Conservation (phyloP, 2,888 invertebrate genomes). For the Eucriotettix oculatus region DNA sequence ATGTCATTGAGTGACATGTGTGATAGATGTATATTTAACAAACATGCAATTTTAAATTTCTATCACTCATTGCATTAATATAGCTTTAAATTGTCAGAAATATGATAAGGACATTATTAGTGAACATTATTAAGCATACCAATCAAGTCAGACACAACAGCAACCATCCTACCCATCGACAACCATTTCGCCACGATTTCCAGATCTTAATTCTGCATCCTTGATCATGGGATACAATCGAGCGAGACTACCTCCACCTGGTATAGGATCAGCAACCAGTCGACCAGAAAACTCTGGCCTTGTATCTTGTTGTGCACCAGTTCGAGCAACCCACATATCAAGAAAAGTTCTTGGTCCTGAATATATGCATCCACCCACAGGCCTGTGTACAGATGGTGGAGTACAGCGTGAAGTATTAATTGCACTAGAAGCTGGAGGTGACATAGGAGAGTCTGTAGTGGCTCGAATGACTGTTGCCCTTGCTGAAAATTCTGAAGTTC, state of each 20-base stretch:
- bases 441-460: slow-evolving; percentile 73
- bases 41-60: no score
- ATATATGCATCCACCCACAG: slow-evolving; percentile 19
- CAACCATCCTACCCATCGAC: slow-evolving; percentile 5
- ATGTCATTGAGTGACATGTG: no score
- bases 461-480: slow-evolving; percentile 46
- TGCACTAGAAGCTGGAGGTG: slow-evolving; percentile 42
- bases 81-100: no score
- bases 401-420: slow-evolving; percentile 4
- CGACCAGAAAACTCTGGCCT: slow-evolving; percentile 39
- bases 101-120: no score
- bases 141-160: no score
- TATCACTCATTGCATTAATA: no score
- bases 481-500: slow-evolving; percentile 21
- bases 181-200: slow-evolving; percentile 5
- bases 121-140: no score
- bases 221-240: slow-evolving; percentile 60
- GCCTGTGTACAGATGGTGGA: slow-evolving; percentile 1
- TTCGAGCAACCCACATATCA: slow-evolving; percentile 46
- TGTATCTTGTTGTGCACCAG: slow-evolving; percentile 15
- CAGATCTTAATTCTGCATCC: slow-evolving; percentile 5
- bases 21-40: no score
- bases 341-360: slow-evolving; percentile 35
- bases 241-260: slow-evolving; percentile 38
- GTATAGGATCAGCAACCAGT: slow-evolving; percentile 19